Conservation (phyloP, 2,797 vertebrate genomes). For the Sebastes wilsoni region DNA sequence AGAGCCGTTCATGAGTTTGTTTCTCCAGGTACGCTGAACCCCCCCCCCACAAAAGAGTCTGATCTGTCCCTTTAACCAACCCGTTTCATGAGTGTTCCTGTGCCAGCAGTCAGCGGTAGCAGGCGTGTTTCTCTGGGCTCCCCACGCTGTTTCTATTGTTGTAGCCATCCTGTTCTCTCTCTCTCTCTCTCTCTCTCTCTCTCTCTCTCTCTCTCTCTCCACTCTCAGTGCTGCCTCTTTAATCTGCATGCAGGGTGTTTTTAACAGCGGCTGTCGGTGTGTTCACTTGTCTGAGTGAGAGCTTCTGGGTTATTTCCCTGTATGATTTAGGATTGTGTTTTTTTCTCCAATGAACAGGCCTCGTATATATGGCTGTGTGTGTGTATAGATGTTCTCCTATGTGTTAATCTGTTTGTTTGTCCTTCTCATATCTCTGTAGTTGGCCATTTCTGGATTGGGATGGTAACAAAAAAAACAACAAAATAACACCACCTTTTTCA, state of each 20-base stretch:
- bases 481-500: conserved; percentile 46
- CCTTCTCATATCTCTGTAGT: conserved; percentile 76
- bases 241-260: conserved; percentile 47
- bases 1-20: background rate
- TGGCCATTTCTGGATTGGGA: conserved; percentile 69
- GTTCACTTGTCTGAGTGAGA: conserved; percentile 15
- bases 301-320: background rate
- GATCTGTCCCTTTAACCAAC: conserved; percentile 42
- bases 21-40: conserved; percentile 22
- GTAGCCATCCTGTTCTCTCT: conserved; percentile 55
- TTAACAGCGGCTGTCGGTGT: background rate
- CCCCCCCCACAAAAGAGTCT: background rate
- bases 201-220: conserved; percentile 30
- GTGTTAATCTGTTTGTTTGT: conserved; percentile 76
- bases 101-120: conserved; percentile 61
- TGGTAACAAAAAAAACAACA: conserved; percentile 64
- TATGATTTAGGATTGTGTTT: conserved; percentile 4
- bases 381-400: conserved; percentile 36
- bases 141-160: conserved; percentile 73
- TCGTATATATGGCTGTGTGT: background rate
- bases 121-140: conserved; percentile 59
- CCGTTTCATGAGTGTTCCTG: conserved; percentile 28
- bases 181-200: conserved; percentile 17
- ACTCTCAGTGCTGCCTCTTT: conserved; percentile 41
- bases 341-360: background rate